Percentiles rank a stretch among this genome's conserved stretches.
Conservation (phyloP, 2,797 vertebrate species). For the Allenopithecus nigroviridis region DNA sequence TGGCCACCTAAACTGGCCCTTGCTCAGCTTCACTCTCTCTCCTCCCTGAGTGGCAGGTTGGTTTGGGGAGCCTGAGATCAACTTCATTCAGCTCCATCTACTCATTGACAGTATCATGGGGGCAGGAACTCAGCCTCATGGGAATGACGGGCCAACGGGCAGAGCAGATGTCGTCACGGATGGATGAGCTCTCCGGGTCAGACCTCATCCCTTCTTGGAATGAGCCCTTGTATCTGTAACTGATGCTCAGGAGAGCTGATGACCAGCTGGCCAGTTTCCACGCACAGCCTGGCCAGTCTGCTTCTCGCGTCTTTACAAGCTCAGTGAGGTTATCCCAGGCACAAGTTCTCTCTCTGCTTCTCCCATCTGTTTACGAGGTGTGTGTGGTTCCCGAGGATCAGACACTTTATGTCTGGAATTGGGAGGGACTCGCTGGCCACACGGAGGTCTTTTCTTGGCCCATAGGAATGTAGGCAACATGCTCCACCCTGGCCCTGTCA, state of each 20-base stretch:
- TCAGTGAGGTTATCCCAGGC: rapidly evolving
- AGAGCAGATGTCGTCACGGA: rapidly evolving
- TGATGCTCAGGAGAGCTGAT: neutral
- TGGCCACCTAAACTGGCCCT: too few species aligned
- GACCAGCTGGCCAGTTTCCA: rapidly evolving
- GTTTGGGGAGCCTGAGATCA: too few species aligned
- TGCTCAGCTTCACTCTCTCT: neutral
- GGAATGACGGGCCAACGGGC: rapidly evolving
- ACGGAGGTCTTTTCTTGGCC: neutral
- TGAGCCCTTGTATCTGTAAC: rapidly evolving
- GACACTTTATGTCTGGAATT: rapidly evolving
- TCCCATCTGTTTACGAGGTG: neutral
- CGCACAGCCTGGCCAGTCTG: neutral
- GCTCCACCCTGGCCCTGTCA: rapidly evolving
- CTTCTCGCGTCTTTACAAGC: rapidly evolving
- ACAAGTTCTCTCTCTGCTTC: too few species aligned
- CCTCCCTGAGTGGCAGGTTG: neutral
- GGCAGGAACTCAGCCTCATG: neutral
- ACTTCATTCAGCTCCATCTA: rapidly evolving
- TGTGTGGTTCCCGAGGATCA: neutral
- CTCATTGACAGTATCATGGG: rapidly evolving
- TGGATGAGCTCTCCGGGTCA: too few species aligned
- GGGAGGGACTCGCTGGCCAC: rapidly evolving
- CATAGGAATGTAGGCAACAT: rapidly evolving
- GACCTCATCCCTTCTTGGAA: neutral